Base-by-base conservation (phyloP, 1,140 invertebrate species). In the Magallana gigas region DNA sequence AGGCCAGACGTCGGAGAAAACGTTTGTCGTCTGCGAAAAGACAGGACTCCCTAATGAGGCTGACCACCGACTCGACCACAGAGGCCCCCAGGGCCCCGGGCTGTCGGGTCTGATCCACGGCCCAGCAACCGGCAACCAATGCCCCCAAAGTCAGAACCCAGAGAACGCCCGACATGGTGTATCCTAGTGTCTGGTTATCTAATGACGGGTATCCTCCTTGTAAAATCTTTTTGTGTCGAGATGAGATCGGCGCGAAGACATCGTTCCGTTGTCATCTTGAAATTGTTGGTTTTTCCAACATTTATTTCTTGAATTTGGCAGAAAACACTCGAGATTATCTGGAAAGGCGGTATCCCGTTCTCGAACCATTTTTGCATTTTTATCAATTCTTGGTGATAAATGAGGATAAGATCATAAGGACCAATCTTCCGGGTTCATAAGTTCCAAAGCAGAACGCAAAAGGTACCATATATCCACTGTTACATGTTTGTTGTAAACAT, bases 51-150 rank as follows among this genome's bases (percentile, higher is more conserved):
- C 88, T 60, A 57, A 92, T 92, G 48, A 90, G 85, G 59, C 89
- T 90, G 0, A 91, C 85, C 0, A 92, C 92, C 1, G 91, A 89
- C 59, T 92, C 92, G 7, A 92, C 92, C 0, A 91, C 92, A 11
- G 88, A 64, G 0, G 89, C n/a, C 18, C 92, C 92, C 1, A 85
- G 56, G 6, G 88, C 86, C 4, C 88, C 88, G 14, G 90, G 83
- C 23, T 87, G 71, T 57, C 76, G 18, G 1, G 92, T 93, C 11
- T 83, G 83, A 83, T 91, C 91, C 8, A 83, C 29, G 14, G 36
- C 76, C 68, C 12, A 86, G 56, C 71, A 86, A 14, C 48, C 16
- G 2, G 57, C 48, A 57, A 83, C 36, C 12, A 16, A 36, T 83
- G n/a, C 14, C 14, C 18, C 56, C 12, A 83, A 8, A 23, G 16